These are phyloP conservation scores for Crioceris asparagi DNA, from an alignment of 2,888 invertebrate species.

Conservation along the genomic window DNA sequence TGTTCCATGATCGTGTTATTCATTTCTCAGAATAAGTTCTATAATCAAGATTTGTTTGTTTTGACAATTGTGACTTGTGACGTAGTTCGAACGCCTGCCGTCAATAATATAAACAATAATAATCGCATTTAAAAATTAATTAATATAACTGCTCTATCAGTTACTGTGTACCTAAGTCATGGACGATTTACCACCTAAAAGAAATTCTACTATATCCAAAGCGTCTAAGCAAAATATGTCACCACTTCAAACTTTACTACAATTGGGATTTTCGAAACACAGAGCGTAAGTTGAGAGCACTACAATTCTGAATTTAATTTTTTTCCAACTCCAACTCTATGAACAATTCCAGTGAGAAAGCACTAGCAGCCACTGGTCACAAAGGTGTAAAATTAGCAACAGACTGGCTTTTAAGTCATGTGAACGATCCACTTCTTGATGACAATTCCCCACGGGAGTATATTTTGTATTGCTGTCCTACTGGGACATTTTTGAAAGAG, in stretches of 20 bases:
- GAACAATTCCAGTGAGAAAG: slow-evolving; percentile 67
- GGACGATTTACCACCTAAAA: slow-evolving; percentile 69
- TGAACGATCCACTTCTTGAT: slow-evolving; percentile 73
- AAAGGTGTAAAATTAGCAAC: slow-evolving; percentile 79
- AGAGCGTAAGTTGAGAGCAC: slow-evolving; percentile 61
- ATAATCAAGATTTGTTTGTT: no score
- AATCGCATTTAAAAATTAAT: background rate
- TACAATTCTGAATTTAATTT: background rate
- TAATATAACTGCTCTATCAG: slow-evolving; percentile 61
- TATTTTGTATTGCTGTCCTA: slow-evolving; percentile 78
- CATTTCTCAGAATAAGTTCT: no score
- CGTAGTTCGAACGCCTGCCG: no score
- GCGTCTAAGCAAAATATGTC: slow-evolving; percentile 62
- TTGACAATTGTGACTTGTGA: no score
- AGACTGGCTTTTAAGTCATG: slow-evolving; percentile 84
- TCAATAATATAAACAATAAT: no score
- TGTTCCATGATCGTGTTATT: no score
- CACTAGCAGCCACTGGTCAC: slow-evolving; percentile 81
- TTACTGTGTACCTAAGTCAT: no score
- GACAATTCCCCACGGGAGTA: slow-evolving; percentile 71
- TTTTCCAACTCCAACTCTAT: no score
- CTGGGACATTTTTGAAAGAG: slow-evolving; percentile 61
- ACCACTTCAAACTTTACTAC: slow-evolving; percentile 70
- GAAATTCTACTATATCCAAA: slow-evolving; percentile 61
- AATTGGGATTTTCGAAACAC: slow-evolving; percentile 82